Conservation (phyloP, 2,113 vertebrate species). For the Paradoxurus hermaphroditus region DNA sequence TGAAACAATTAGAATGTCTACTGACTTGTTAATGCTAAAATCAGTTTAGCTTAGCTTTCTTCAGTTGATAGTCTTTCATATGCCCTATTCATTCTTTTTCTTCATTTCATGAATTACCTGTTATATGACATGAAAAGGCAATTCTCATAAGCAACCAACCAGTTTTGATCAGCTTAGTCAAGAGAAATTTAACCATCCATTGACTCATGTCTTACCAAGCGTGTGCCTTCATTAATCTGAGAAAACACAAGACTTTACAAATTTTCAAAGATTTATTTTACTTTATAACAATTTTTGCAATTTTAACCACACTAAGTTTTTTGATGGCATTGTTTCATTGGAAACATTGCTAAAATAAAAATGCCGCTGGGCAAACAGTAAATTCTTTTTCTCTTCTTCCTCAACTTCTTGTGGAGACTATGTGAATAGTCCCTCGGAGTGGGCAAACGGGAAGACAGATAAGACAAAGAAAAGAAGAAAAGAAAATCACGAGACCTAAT, state of each 20-base stretch:
- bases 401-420: neutral
- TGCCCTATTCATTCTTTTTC: neutral
- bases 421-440: neutral
- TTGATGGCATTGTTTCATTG: neutral
- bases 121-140: neutral
- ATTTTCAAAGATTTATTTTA: neutral
- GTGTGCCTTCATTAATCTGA: neutral
- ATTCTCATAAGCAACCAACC: neutral
- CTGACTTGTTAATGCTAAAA: neutral
- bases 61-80: neutral
- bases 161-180: neutral
- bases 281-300: neutral
- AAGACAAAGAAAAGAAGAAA: neutral
- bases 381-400: neutral
- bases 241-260: neutral
- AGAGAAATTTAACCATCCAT: neutral
- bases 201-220: neutral
- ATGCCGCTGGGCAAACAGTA: neutral
- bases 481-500: neutral
- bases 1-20: neutral
- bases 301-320: neutral
- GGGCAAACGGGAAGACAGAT: neutral
- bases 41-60: neutral
- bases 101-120: neutral
- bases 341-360: neutral